Conservation (phyloP, 2,888 invertebrate species). For the Dermolepida albohirtum region DNA sequence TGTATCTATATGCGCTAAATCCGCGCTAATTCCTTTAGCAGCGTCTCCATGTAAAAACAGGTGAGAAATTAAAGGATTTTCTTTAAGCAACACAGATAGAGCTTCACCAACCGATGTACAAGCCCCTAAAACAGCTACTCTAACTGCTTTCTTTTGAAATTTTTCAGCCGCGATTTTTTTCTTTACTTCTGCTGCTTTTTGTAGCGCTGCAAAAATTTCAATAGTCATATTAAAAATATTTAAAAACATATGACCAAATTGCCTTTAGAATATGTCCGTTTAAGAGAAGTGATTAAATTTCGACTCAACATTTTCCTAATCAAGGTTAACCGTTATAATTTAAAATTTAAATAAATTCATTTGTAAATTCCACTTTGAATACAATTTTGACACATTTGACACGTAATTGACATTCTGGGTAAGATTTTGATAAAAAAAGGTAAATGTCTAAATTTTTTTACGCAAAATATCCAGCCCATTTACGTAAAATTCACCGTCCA, state of each 20-base stretch:
- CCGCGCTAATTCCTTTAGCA: conserved; percentile 56
- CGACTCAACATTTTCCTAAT: no score
- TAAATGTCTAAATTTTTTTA: no score
- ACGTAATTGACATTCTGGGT: no score
- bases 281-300: no score
- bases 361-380: no score
- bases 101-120: conserved; percentile 68
- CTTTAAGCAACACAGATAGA: conserved; percentile 68
- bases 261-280: no score
- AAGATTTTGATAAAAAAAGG: no score
- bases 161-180: conserved; percentile 42
- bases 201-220: background rate
- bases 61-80: conserved; percentile 65
- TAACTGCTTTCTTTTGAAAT: conserved; percentile 47
- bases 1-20: conserved; percentile 60
- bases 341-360: no score
- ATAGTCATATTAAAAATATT: background rate
- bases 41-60: conserved; percentile 55
- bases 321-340: no score
- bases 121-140: conserved; percentile 66
- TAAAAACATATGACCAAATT: background rate
- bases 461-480: no score
- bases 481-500: no score
- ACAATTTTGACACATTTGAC: no score
- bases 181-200: conserved; percentile 16